Percentiles rank a stretch among this genome's conserved stretches.
Conservation (phyloP, 2,888 invertebrate species). For the Drosophila parthenogenetica region DNA sequence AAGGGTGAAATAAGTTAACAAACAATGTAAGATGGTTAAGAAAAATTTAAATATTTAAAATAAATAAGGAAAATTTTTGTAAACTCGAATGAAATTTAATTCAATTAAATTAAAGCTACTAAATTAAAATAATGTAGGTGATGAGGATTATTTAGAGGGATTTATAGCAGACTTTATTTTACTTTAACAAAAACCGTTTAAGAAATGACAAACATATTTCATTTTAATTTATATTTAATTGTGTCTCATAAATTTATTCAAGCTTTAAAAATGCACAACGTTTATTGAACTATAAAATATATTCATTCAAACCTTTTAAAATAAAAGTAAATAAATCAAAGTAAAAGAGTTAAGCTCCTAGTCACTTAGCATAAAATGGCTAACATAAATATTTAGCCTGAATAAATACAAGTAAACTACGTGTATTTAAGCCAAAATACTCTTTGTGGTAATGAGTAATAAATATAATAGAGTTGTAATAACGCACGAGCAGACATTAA, state of each 20-base stretch:
- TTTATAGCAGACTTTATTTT: neutral
- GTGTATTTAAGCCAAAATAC: constrained; percentile 1
- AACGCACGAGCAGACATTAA: constrained; percentile 17
- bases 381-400: no score
- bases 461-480: constrained; percentile 21
- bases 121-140: neutral
- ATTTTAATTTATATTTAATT: no score
- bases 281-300: neutral
- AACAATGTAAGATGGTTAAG: neutral
- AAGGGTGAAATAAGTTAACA: neutral
- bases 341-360: neutral
- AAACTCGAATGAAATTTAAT: neutral
- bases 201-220: neutral
- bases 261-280: neutral
- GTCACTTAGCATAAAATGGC: neutral
- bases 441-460: neutral
- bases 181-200: neutral
- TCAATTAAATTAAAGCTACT: neutral
- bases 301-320: neutral
- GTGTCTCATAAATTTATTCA: no score
- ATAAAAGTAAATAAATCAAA: neutral
- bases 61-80: neutral
- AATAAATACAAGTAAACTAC: constrained; percentile 3
- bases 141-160: no score
- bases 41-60: neutral